Percentiles rank a stretch among this genome's conserved stretches.
phyloP scores from a whole-genome alignment of 2,113 vertebrate genomes.

The Grus americana region DNA sequence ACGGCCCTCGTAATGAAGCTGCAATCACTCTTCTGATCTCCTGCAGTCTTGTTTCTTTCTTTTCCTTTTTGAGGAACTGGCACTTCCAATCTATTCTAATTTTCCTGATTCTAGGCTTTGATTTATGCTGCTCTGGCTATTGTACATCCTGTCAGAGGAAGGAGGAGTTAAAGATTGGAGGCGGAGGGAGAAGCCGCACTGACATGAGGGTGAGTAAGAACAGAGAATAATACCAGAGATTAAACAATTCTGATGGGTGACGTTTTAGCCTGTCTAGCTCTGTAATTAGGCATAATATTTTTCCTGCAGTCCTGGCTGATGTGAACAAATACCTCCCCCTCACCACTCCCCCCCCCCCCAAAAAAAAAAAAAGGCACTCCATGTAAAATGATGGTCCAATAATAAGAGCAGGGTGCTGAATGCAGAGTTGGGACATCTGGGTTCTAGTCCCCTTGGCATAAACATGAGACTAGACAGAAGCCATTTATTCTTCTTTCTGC shows the following conservation, averaged over 20 bases:
- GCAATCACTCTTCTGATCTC: constrained; percentile 62
- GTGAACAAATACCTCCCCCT: not conserved
- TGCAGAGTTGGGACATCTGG: not conserved
- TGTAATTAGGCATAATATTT: not conserved
- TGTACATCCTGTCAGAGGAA: constrained; percentile 33
- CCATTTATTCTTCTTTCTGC: not conserved
- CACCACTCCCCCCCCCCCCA: too few species aligned
- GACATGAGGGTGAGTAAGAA: not conserved
- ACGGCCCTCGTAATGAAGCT: constrained; percentile 33
- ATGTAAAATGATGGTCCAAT: not conserved
- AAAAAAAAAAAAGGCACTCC: too few species aligned
- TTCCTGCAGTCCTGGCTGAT: not conserved
- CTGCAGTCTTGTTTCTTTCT: not conserved
- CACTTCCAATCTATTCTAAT: constrained; percentile 52
- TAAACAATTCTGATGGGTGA: not conserved
- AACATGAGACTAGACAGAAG: not conserved
- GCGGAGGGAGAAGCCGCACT: not conserved
- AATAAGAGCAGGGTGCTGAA: not conserved
- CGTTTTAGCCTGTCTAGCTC: not conserved
- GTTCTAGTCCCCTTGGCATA: not conserved
- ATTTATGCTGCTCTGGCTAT: constrained; percentile 39
- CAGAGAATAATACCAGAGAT: not conserved
- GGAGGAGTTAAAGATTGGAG: not conserved
- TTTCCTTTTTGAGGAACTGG: constrained; percentile 17
- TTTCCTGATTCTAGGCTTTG: constrained; percentile 23